Percentiles rank a stretch among this genome's conserved stretches.
Conservation (phyloP, 2,797 vertebrate species). For the Serranus cabrilla region DNA sequence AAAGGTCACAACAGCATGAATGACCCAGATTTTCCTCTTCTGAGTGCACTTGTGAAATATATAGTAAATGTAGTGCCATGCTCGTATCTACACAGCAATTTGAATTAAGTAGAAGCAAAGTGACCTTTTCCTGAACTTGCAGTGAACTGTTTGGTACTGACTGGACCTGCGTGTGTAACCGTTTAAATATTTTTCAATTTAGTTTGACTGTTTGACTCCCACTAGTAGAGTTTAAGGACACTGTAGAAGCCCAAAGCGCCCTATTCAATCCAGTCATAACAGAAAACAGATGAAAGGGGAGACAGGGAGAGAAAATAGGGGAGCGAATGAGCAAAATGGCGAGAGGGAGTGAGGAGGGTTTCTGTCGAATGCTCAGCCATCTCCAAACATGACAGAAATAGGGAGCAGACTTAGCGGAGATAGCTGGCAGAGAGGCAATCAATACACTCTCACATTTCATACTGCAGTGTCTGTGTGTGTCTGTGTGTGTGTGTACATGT, state of each 20-base stretch:
- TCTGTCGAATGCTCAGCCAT: slow-evolving; percentile 45
- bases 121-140: slow-evolving; percentile 37
- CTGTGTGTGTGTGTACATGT: slow-evolving; percentile 17
- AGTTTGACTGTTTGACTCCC: slow-evolving; percentile 16
- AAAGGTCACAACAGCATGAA: neutral
- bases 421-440: slow-evolving; percentile 70
- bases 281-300: slow-evolving; percentile 32
- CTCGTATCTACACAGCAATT: slow-evolving; percentile 6
- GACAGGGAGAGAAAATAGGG: slow-evolving; percentile 5
- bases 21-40: slow-evolving; percentile 16
- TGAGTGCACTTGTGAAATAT: slow-evolving; percentile 13
- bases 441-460: slow-evolving; percentile 74
- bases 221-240: slow-evolving; percentile 32
- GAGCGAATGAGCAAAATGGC: slow-evolving; percentile 33
- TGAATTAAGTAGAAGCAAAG: slow-evolving; percentile 7
- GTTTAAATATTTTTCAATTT: slow-evolving; percentile 36
- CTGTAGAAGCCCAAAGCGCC: neutral
- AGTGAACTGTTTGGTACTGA: neutral
- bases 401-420: slow-evolving; percentile 53
- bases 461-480: slow-evolving; percentile 33
- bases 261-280: slow-evolving; percentile 9
- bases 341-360: slow-evolving; percentile 28
- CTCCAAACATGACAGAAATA: slow-evolving; percentile 66
- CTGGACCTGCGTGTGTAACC: slow-evolving; percentile 1
- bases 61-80: slow-evolving; percentile 12